These are phyloP conservation scores for Hymenochirus boettgeri DNA, from an alignment of 2,113 vertebrate genomes.

Conservation along the genomic window DNA sequence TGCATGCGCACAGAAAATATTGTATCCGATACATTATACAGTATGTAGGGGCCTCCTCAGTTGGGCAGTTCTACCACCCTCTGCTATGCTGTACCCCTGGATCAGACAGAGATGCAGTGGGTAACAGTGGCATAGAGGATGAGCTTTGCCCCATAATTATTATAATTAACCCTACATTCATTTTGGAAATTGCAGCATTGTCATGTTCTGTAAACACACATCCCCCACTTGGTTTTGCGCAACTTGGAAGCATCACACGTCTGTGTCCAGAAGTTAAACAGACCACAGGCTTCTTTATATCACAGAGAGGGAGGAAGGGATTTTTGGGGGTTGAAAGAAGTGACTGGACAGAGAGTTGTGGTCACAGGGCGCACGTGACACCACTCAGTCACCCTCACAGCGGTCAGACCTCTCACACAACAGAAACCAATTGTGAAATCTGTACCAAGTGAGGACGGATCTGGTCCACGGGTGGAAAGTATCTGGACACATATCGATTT, in stretches of 20 bases:
- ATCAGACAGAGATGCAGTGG: too few relatives aligned
- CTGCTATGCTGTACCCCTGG: too few relatives aligned
- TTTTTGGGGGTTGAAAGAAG: conserved; percentile 14
- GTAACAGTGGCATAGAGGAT: too few relatives aligned
- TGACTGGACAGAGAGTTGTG: conserved; percentile 24
- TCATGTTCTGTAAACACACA: conserved; percentile 19
- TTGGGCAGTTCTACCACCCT: too few relatives aligned
- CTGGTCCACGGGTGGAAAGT: too few relatives aligned
- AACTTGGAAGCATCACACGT: conserved; percentile 11
- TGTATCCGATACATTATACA: too few relatives aligned
- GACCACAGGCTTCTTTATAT: conserved; percentile 10
- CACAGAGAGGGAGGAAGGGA: conserved; percentile 9
- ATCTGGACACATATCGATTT: too few relatives aligned
- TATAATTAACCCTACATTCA: too few relatives aligned
- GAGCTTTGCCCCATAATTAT: too few relatives aligned
- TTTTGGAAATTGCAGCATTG: too few relatives aligned
- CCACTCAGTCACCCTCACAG: neutral
- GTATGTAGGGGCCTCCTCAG: too few relatives aligned
- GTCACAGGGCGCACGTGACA: conserved; percentile 27
- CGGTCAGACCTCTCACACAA: neutral
- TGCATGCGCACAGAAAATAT: too few relatives aligned
- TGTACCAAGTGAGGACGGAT: neutral
- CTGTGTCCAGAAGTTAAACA: conserved; percentile 22
- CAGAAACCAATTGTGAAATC: conserved; percentile 23
- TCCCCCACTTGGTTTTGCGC: conserved; percentile 1